Conservation (phyloP, 1,140 invertebrate species). For the Drosophila baimaii region DNA sequence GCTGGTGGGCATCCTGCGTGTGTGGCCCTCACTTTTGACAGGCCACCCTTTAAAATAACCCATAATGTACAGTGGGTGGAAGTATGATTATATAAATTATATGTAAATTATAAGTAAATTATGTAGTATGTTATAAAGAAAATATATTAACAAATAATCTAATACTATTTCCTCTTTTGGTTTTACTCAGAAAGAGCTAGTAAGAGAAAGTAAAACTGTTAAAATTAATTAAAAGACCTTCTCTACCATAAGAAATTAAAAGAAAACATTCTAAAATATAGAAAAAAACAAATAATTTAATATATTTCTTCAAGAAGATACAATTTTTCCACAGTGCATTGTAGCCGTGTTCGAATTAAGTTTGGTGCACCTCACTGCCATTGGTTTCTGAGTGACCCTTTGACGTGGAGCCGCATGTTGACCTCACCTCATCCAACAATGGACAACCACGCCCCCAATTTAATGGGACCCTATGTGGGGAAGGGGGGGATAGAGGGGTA, state of each 20-base stretch:
- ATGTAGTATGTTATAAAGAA: too few species aligned
- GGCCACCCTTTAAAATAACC: not conserved
- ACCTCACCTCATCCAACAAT: conserved; percentile 35
- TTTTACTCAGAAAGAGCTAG: too few species aligned
- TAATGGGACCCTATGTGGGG: conserved; percentile 14
- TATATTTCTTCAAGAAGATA: too few species aligned
- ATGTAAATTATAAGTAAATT: not conserved
- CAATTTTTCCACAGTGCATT: not conserved
- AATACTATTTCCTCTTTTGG: not conserved
- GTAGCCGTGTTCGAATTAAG: conserved; percentile 18
- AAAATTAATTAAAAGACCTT: not conserved
- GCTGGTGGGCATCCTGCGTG: conserved; percentile 7
- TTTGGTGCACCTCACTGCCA: conserved; percentile 33
- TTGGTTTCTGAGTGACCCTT: conserved; percentile 29
- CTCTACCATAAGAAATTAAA: too few species aligned
- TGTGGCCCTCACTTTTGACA: conserved; percentile 1
- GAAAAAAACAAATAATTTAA: too few species aligned
- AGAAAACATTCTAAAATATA: too few species aligned
- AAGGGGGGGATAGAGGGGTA: not conserved
- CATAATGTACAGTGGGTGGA: not conserved
- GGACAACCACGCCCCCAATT: conserved; percentile 26
- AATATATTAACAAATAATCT: accelerated
- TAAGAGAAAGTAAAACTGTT: not conserved
- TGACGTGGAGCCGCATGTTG: conserved; percentile 20
- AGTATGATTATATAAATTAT: not conserved